A percentile compares a stretch with the other conserved stretches of the same genome.
These are phyloP conservation scores for Chaenodraco wilsoni DNA, from an alignment of 2,797 vertebrate species.

Conservation along the genomic window DNA sequence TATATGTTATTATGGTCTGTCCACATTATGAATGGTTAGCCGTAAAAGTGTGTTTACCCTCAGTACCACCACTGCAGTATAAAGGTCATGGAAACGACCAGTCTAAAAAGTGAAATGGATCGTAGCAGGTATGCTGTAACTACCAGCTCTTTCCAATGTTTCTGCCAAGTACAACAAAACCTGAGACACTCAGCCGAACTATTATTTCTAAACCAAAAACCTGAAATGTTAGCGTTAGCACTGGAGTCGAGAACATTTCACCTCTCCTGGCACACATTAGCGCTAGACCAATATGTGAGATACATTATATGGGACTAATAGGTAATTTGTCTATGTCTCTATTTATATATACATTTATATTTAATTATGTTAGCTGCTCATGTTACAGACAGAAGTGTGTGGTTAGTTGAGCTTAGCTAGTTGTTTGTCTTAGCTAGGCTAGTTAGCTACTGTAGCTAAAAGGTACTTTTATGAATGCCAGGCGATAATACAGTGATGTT, in stretches of 20 bases:
- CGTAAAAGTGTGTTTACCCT: constrained; percentile 59
- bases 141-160: constrained; percentile 44
- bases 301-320: neutral
- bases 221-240: neutral
- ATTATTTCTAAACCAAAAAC: constrained; percentile 14
- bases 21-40: constrained; percentile 64
- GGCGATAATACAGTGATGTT: neutral
- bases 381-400: neutral
- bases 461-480: neutral
- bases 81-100: constrained; percentile 38
- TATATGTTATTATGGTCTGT: constrained; percentile 72
- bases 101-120: constrained; percentile 47
- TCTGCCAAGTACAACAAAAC: constrained; percentile 55
- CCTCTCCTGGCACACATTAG: constrained; percentile 1
- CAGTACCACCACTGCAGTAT: constrained; percentile 37
- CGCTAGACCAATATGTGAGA: neutral
- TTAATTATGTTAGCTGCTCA: neutral
- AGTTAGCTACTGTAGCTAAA: neutral
- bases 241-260: constrained; percentile 9
- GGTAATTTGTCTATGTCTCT: neutral
- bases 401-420: neutral
- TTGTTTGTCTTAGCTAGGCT: neutral
- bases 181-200: constrained; percentile 17
- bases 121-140: constrained; percentile 42
- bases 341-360: neutral